Evolutionary conservation across 2,888 invertebrate genomes (phyloP).

Genomic region (Heliconius hortense): DNA sequence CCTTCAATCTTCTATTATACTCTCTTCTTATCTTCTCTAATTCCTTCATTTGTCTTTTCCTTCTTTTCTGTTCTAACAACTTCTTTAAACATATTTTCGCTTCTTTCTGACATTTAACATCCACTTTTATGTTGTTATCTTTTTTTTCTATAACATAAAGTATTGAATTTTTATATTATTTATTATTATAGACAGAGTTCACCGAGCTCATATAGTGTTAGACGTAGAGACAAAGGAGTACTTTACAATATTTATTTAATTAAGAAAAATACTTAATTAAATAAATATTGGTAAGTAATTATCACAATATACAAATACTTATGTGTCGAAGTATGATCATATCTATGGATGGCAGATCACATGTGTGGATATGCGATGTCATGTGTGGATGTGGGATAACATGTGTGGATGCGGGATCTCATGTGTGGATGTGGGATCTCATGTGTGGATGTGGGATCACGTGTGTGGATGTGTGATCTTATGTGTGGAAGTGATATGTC

Average conservation of each 20-base stretch:
- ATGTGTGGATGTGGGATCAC: too few relatives aligned
- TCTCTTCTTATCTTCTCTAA: slow-evolving; percentile 51
- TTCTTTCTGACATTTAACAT: slow-evolving; percentile 26
- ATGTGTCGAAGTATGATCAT: background rate
- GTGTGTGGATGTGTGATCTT: too few relatives aligned
- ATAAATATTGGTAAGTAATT: too few relatives aligned
- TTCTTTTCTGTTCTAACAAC: slow-evolving; percentile 42
- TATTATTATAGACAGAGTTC: background rate
- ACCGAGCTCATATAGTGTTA: too few relatives aligned
- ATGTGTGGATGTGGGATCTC: too few relatives aligned
- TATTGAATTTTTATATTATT: background rate
- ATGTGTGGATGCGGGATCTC: background rate
- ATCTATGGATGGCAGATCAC: too few relatives aligned
- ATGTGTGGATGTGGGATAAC: background rate
- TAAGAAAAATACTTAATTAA: too few relatives aligned
- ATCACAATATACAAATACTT: too few relatives aligned
- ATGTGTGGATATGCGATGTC: background rate
- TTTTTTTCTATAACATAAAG: background rate
- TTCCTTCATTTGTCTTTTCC: slow-evolving; percentile 42
- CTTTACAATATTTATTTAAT: too few relatives aligned
- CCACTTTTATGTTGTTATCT: slow-evolving; percentile 34
- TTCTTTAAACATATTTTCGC: slow-evolving; percentile 38
- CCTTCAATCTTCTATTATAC: slow-evolving; percentile 52
- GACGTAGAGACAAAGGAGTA: too few relatives aligned
- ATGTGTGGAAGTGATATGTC: too few relatives aligned